Evolutionary conservation across 92 coral and sea anemone species (phyloP).

Genomic region (Heteractis magnifica): DNA sequence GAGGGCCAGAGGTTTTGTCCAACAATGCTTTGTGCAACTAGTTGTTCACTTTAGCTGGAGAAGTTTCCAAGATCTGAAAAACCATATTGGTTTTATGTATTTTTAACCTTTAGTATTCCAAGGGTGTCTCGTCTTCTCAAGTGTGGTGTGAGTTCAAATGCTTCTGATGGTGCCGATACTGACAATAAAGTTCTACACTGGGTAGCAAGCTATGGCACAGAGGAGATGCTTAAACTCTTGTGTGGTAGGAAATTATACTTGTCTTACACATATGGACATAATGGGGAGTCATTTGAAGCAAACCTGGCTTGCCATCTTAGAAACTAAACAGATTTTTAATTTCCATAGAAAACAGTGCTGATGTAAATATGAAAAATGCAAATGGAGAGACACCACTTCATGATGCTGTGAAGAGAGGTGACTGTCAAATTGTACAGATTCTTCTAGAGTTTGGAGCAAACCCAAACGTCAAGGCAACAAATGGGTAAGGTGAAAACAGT

Average conservation of each 20-base stretch:
- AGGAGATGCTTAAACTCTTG: constrained; percentile 72
- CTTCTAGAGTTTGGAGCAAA: constrained; percentile 78
- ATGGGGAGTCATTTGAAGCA: not conserved
- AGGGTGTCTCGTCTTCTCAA: constrained; percentile 74
- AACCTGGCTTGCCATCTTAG: too few species aligned
- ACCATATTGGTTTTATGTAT: too few species aligned
- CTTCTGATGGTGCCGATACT: constrained; percentile 86
- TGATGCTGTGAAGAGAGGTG: constrained; percentile 90
- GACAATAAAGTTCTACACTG: constrained; percentile 92
- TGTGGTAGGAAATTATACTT: constrained; percentile 68
- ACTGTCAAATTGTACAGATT: constrained; percentile 54
- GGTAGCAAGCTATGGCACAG: constrained; percentile 92
- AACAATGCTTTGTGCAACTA: too few species aligned
- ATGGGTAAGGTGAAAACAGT: constrained; percentile 65
- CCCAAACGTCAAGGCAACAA: constrained; percentile 54
- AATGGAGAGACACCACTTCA: constrained; percentile 83
- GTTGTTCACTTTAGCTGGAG: too few species aligned
- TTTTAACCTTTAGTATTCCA: constrained; percentile 52
- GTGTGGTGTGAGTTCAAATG: constrained; percentile 96
- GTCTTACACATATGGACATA: not conserved
- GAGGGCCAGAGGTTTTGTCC: too few species aligned
- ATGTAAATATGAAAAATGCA: constrained; percentile 63
- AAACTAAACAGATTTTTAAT: not conserved
- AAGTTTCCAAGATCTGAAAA: too few species aligned
- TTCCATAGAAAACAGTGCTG: constrained; percentile 68